Conservation (phyloP, 1,140 invertebrate species). For the Zaprionus africanus region DNA sequence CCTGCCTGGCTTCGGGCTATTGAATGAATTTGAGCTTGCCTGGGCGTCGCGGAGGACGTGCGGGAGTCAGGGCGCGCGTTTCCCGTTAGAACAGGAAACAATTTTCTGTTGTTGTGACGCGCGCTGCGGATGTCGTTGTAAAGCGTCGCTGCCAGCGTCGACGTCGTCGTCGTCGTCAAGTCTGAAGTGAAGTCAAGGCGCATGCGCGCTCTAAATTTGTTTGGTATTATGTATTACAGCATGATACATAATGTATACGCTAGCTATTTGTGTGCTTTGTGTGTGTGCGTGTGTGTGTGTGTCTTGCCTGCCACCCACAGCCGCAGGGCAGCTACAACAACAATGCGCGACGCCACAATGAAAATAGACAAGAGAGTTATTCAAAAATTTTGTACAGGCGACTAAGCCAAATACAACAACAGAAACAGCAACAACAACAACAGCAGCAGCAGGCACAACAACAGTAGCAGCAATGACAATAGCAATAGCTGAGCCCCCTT, state of each 20-base stretch:
- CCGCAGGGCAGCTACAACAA: constrained; percentile 49
- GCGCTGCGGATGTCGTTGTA: not conserved
- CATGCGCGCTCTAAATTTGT: constrained; percentile 39
- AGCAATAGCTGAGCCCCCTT: constrained; percentile 15
- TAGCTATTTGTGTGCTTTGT: constrained; percentile 14
- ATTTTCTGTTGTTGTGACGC: constrained; percentile 31
- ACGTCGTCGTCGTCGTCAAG: not conserved
- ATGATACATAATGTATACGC: constrained; percentile 7
- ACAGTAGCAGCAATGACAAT: constrained; percentile 30
- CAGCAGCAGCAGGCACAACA: not conserved
- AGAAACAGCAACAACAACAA: constrained; percentile 25
- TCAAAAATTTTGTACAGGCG: constrained; percentile 51
- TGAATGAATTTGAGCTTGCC: constrained; percentile 71
- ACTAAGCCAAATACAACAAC: constrained; percentile 41
- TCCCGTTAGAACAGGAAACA: constrained; percentile 31
- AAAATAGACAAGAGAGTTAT: constrained; percentile 53
- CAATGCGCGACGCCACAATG: constrained; percentile 23
- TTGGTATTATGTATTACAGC: constrained; percentile 16
- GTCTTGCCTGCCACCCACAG: constrained; percentile 69
- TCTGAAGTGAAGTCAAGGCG: constrained; percentile 1
- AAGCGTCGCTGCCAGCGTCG: not conserved
- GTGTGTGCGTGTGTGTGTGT: constrained; percentile 27
- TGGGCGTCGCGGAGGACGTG: not conserved
- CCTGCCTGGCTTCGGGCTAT: constrained; percentile 53
- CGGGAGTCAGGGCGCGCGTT: constrained; percentile 2